Evolutionary conservation across 2,797 vertebrate species (phyloP), one percentile per base, ranked within the genome.

Genomic region (Nyctibius grandis): DNA sequence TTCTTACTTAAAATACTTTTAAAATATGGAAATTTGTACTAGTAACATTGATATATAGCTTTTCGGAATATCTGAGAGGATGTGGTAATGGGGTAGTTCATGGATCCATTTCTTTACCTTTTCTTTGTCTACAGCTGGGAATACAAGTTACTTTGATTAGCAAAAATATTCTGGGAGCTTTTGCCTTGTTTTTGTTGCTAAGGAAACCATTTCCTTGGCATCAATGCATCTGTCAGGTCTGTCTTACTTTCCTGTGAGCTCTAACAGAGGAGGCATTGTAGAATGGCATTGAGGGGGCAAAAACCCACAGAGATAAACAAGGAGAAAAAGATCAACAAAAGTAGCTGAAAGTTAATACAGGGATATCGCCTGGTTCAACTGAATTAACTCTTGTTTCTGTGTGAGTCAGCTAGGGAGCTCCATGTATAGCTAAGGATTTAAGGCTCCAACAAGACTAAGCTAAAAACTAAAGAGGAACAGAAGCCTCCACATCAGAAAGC

Each of bases 101-200:
- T 63, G 36, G 44, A 94, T 89, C 14, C 8, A 47, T 94, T 89
- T 85, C 59, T 94, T 76, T 88, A 70, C 34, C 26, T 69, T 68
- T 72, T 77, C 65, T 89, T 92, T 96, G 34, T 95, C 45, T 95
- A 22, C 6, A 44, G 22, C 82, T 89, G 57, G 63, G 64, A 96
- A 95, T 92, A 90, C 89, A 96, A 97, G 75, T 93, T 79, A 67
- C 50, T 89, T 82, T 93, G 91, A 96, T 79, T 74, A 95, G 65
- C 20, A 67, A 96, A 88, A 88, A 84, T 94, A 93, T 78, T 95
- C 85, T 92, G 76, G 79, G 80, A 96, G 59, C 67, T 93, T 95
- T 97, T 9, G 53, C 79, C 90, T 96, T 95, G 63, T 89, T 97
- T 98, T 91, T 96, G 88, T 98, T 98, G 88, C 95, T 93, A 97